A percentile compares a stretch with the other conserved stretches of the same genome.
These are phyloP conservation scores for Leptestheria dahalacensis DNA, from an alignment of 1,140 invertebrate species.

Conservation along the genomic window DNA sequence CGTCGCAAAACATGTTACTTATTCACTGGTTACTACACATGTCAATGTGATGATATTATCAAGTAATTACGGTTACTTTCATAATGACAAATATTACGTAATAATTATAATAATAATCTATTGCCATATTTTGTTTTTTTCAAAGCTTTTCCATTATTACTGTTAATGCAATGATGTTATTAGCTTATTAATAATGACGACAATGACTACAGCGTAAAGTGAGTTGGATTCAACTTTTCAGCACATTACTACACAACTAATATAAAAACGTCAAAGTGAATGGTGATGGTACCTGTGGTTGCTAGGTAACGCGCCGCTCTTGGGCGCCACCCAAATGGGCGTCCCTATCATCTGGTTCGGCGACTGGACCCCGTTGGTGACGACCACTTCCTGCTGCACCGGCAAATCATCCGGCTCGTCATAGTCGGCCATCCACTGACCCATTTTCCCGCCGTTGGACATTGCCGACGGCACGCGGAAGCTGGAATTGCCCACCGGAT, in stretches of 20 bases:
- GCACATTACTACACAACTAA: no score
- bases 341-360: background rate
- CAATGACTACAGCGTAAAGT: no score
- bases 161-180: no score
- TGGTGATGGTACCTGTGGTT: slow-evolving; percentile 1
- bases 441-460: background rate
- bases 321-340: background rate
- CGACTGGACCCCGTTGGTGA: background rate
- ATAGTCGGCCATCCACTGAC: background rate
- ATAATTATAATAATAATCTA: background rate
- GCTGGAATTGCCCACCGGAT: background rate
- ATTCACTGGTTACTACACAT: background rate
- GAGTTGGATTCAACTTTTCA: no score
- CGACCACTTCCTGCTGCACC: background rate
- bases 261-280: no score
- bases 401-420: background rate
- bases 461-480: background rate
- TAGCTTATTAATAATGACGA: no score
- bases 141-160: no score
- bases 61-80: background rate
- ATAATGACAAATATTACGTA: background rate
- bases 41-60: background rate
- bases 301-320: slow-evolving; percentile 1
- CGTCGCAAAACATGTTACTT: background rate
- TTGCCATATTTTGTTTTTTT: no score